Percentiles rank a stretch among this genome's conserved stretches.
Conservation (phyloP, 2,113 vertebrate genomes). For the Myiagra hebetior region DNA sequence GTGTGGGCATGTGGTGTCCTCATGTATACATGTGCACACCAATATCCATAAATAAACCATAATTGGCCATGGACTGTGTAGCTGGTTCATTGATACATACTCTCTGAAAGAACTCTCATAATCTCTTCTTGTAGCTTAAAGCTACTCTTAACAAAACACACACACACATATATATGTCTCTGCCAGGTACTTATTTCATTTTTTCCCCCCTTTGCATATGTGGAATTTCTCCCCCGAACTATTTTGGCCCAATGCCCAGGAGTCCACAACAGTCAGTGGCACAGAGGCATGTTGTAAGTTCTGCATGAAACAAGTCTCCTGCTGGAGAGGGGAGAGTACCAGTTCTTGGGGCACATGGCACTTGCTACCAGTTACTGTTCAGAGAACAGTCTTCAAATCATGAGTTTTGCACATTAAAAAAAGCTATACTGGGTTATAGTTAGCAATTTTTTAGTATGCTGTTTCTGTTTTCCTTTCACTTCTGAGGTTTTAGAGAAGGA, state of each 20-base stretch:
- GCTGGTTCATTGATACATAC: not conserved
- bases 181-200: not conserved
- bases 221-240: constrained; percentile 15
- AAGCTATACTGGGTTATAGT: not conserved
- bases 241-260: not conserved
- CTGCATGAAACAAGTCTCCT: not conserved
- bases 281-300: not conserved
- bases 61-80: not conserved
- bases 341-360: not conserved
- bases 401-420: not conserved
- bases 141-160: not conserved
- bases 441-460: not conserved
- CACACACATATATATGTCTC: not conserved
- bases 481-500: not conserved
- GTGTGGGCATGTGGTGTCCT: not conserved
- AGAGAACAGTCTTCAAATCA: not conserved
- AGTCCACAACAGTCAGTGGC: not conserved
- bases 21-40: not conserved
- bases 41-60: not conserved
- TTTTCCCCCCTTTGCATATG: not conserved
- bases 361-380: not conserved
- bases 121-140: not conserved
- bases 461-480: not conserved
- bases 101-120: not conserved
- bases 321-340: not conserved